Conservation (phyloP, 2,888 invertebrate genomes). For the Creontiades dilutus region DNA sequence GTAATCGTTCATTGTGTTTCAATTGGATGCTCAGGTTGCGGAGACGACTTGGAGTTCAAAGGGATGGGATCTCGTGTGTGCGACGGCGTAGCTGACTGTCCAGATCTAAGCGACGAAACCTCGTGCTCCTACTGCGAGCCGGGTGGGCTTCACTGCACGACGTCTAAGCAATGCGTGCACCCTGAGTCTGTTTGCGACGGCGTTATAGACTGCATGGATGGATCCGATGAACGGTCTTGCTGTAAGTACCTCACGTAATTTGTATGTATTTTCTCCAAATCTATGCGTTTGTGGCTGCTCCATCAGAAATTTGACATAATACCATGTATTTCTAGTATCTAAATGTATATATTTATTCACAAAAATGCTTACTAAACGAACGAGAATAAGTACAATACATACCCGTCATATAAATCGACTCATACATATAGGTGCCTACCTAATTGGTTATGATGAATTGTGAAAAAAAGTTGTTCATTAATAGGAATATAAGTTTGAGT, state of each 20-base stretch:
- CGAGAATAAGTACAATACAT: no score
- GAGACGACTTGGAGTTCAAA: slow-evolving; percentile 85
- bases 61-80: slow-evolving; percentile 89
- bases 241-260: slow-evolving; percentile 83
- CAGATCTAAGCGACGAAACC: slow-evolving; percentile 89
- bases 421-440: no score
- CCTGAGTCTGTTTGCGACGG: slow-evolving; percentile 88
- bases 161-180: slow-evolving; percentile 85
- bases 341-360: no score
- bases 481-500: no score
- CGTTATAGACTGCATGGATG: slow-evolving; percentile 90
- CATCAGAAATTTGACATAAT: background rate
- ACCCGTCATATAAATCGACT: no score
- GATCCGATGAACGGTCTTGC: slow-evolving; percentile 91
- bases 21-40: slow-evolving; percentile 85
- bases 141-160: slow-evolving; percentile 85
- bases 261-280: no score
- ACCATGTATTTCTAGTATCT: no score
- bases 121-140: slow-evolving; percentile 88
- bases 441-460: no score
- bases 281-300: no score
- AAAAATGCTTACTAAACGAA: no score
- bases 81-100: slow-evolving; percentile 92
- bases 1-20: background rate
- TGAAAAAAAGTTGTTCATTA: no score